A percentile compares a stretch with the other conserved stretches of the same genome.
phyloP scores from a whole-genome alignment of 2,113 vertebrate genomes.

The Sarotherodon lohbergeri region DNA sequence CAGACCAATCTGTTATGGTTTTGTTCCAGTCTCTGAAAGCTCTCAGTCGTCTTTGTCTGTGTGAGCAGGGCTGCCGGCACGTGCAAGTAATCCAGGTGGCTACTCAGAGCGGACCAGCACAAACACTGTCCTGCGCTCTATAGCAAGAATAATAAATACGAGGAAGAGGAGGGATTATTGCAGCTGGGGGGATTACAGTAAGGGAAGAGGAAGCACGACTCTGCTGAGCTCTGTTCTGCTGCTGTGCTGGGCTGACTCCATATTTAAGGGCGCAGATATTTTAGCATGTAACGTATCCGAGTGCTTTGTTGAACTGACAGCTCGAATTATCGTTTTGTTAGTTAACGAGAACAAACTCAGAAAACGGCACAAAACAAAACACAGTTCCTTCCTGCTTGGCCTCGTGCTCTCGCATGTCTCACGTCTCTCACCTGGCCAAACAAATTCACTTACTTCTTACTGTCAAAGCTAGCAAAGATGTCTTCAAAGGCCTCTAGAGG shows the following conservation, averaged over 20 bases:
- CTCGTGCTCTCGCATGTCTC: slow-evolving; percentile 17
- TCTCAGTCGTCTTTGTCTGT: neutral
- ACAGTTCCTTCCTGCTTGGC: slow-evolving; percentile 62
- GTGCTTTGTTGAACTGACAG: neutral
- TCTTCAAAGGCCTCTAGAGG: slow-evolving; percentile 95
- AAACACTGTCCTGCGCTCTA: slow-evolving; percentile 34
- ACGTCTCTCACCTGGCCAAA: slow-evolving; percentile 29
- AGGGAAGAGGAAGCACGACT: neutral
- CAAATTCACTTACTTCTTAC: slow-evolving; percentile 93
- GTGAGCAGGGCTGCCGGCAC: neutral
- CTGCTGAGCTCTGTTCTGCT: neutral
- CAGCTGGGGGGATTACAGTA: neutral
- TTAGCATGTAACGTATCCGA: neutral
- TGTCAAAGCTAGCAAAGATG: slow-evolving; percentile 97
- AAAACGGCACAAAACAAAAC: neutral
- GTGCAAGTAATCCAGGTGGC: slow-evolving; percentile 7
- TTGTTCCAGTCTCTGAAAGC: slow-evolving; percentile 31
- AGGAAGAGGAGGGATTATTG: slow-evolving; percentile 6
- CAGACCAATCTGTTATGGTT: neutral
- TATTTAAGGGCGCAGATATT: neutral
- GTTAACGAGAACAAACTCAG: slow-evolving; percentile 20
- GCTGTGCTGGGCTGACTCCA: neutral
- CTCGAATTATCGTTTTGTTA: neutral
- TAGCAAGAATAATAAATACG: slow-evolving; percentile 36
- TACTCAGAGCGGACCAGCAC: slow-evolving; percentile 33